Percentiles rank a stretch among this genome's conserved stretches.
phyloP scores from a whole-genome alignment of 30 jellyfish, hydroid and myxozoan genomes.

The Hydractinia echinata region DNA sequence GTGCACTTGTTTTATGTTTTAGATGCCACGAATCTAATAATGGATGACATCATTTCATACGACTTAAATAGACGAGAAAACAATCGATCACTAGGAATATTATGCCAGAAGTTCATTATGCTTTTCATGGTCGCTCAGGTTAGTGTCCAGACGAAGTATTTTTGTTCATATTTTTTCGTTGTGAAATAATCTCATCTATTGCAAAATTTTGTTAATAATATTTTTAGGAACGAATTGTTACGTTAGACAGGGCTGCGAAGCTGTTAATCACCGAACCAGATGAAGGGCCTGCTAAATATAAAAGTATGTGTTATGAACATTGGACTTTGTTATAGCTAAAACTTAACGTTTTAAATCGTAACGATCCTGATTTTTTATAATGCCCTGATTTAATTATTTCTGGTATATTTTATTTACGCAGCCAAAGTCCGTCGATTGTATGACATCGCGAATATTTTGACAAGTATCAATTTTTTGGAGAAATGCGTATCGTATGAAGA shows the following conservation, averaged over 20 bases:
- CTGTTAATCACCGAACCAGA: constrained; percentile 49
- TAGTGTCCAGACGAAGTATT: neutral
- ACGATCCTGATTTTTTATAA: neutral
- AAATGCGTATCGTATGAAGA: constrained; percentile 48
- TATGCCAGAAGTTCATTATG: constrained; percentile 84
- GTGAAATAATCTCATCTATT: neutral
- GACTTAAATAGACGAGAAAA: constrained; percentile 10
- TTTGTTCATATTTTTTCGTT: neutral
- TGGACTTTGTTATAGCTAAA: neutral
- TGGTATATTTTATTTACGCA: neutral
- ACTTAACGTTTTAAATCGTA: neutral
- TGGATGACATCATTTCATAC: constrained; percentile 28
- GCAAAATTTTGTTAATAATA: neutral
- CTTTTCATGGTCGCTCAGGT: constrained; percentile 74
- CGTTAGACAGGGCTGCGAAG: constrained; percentile 76
- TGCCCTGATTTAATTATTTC: neutral
- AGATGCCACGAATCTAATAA: constrained; percentile 10
- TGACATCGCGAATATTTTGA: constrained; percentile 80
- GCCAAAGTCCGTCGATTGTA: constrained; percentile 84
- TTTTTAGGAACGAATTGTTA: constrained; percentile 44
- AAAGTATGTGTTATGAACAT: constrained; percentile 42
- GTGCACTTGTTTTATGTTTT: neutral
- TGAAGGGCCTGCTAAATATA: constrained; percentile 48
- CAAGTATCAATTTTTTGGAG: constrained; percentile 65
- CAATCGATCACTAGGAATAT: constrained; percentile 63